Evolutionary conservation across 2,113 vertebrate genomes (phyloP).

Genomic region (Pituophis catenifer): DNA sequence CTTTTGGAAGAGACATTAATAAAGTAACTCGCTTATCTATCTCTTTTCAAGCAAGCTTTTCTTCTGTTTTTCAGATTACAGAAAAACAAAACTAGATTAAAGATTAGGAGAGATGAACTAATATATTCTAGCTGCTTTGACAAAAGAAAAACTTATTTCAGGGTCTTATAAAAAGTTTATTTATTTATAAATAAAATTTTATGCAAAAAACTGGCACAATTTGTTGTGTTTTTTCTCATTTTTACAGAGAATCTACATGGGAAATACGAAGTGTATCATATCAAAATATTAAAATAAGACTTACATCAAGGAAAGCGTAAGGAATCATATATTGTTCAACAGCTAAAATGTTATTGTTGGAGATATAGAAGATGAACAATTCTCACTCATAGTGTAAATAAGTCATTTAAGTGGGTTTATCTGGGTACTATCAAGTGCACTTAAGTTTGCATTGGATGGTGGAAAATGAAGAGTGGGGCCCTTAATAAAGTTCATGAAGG

Average conservation of each 20-base stretch:
- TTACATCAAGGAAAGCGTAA: neutral
- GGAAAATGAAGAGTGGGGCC: neutral
- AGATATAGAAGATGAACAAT: constrained; percentile 1
- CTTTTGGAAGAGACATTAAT: constrained; percentile 39
- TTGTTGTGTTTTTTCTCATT: neutral
- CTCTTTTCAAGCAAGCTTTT: constrained; percentile 51
- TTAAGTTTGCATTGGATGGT: neutral
- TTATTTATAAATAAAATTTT: constrained; percentile 16
- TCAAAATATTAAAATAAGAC: constrained; percentile 1
- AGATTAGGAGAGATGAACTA: constrained; percentile 55
- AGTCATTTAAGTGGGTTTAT: neutral
- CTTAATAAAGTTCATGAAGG: neutral
- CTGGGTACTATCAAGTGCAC: neutral
- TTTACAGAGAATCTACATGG: constrained; percentile 14
- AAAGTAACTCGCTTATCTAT: constrained; percentile 38
- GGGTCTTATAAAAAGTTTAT: constrained; percentile 25
- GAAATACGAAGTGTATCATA: constrained; percentile 10
- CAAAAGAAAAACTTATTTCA: constrained; percentile 41
- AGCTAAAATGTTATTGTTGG: constrained; percentile 26
- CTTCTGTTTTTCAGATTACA: constrained; percentile 44
- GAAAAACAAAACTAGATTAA: constrained; percentile 57
- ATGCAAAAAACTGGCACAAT: neutral
- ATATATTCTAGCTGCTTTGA: constrained; percentile 34
- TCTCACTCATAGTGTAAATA: neutral
- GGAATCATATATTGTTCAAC: neutral